Conservation (phyloP, 2,113 vertebrate genomes). For the Muscicapa adusta region DNA sequence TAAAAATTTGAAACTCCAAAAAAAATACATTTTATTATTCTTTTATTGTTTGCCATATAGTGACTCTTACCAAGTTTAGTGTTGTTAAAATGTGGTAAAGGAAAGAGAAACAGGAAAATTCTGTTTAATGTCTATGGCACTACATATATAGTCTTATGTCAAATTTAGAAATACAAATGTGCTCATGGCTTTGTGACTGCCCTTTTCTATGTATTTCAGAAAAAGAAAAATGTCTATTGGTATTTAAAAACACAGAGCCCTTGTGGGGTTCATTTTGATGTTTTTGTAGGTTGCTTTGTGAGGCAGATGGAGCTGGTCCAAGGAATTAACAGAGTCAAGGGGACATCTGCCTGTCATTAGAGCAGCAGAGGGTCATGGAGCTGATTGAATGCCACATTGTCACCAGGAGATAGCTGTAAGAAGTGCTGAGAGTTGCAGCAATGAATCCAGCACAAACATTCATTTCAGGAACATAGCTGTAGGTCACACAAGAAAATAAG, state of each 20-base stretch:
- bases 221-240: neutral
- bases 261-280: neutral
- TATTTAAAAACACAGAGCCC: neutral
- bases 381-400: neutral
- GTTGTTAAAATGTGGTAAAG: neutral
- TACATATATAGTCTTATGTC: neutral
- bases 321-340: neutral
- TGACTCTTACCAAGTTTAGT: neutral
- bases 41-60: neutral
- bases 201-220: neutral
- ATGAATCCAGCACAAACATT: neutral
- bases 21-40: neutral
- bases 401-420: neutral
- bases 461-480: neutral
- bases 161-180: neutral
- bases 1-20: neutral
- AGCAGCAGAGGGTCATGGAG: neutral
- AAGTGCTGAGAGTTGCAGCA: slow-evolving; percentile 36
- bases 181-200: neutral
- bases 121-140: neutral
- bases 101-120: neutral
- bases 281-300: neutral
- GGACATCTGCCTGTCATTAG: neutral
- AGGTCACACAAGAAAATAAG: neutral
- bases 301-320: neutral